These are phyloP conservation scores for Spheniscus mendiculus DNA, from an alignment of 2,113 vertebrate genomes.

Conservation along the genomic window DNA sequence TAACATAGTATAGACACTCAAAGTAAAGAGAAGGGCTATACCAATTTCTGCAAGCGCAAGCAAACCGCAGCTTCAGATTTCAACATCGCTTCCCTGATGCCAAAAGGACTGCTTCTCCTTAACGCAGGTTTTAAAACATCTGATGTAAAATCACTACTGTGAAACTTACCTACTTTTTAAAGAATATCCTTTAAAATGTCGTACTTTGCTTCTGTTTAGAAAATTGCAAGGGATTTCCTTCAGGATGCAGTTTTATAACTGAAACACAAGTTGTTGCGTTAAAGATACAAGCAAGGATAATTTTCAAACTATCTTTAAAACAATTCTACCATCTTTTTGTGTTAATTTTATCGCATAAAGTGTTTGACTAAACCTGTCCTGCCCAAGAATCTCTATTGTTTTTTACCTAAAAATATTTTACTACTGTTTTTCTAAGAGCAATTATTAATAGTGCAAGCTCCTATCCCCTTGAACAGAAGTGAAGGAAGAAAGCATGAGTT, in stretches of 20 bases:
- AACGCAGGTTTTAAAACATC: neutral
- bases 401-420: neutral
- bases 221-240: neutral
- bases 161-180: neutral
- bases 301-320: neutral
- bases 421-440: neutral
- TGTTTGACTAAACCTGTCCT: neutral
- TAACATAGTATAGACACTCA: neutral
- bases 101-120: neutral
- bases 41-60: neutral
- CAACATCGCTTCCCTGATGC: fast-evolving
- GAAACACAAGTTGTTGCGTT: neutral
- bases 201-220: neutral
- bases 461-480: neutral
- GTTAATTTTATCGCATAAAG: neutral
- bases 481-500: neutral
- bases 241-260: neutral
- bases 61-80: neutral
- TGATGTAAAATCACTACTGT: neutral
- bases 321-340: neutral
- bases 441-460: neutral
- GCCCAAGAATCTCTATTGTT: neutral
- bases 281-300: neutral
- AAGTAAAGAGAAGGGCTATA: neutral
- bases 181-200: neutral